These are phyloP conservation scores for Polydrusus cervinus DNA, from an alignment of 2,888 invertebrate species.

Conservation along the genomic window DNA sequence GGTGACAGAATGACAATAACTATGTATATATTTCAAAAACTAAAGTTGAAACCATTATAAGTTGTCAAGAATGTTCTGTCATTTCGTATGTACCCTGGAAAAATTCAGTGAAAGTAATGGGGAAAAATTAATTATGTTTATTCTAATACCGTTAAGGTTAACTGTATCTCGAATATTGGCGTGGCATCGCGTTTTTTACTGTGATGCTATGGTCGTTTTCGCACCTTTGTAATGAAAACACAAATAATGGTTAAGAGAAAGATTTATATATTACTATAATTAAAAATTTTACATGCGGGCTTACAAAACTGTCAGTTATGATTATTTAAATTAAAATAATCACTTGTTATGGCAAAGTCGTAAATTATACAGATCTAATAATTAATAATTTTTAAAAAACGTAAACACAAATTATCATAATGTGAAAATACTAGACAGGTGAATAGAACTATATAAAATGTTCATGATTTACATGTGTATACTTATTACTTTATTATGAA, in stretches of 20 bases:
- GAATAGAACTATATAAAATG: neutral
- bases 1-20: too few species aligned
- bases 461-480: neutral
- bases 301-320: constrained; percentile 6
- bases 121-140: too few species aligned
- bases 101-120: too few species aligned
- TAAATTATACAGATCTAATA: constrained; percentile 1
- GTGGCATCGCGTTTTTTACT: too few species aligned
- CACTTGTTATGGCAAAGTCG: neutral
- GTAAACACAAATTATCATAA: constrained; percentile 4
- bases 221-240: neutral
- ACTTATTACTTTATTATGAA: constrained; percentile 1
- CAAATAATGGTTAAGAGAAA: constrained; percentile 1
- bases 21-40: too few species aligned
- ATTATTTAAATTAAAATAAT: neutral
- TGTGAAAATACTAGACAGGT: constrained; percentile 5
- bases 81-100: too few species aligned
- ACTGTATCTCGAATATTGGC: too few species aligned
- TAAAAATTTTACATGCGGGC: neutral
- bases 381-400: neutral
- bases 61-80: too few species aligned
- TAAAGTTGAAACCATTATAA: too few species aligned
- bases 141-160: too few species aligned
- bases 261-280: neutral
- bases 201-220: too few species aligned